A percentile compares a stretch with the other conserved stretches of the same genome.
Conservation (phyloP, 2,888 invertebrate genomes). For the Latheticus oryzae region DNA sequence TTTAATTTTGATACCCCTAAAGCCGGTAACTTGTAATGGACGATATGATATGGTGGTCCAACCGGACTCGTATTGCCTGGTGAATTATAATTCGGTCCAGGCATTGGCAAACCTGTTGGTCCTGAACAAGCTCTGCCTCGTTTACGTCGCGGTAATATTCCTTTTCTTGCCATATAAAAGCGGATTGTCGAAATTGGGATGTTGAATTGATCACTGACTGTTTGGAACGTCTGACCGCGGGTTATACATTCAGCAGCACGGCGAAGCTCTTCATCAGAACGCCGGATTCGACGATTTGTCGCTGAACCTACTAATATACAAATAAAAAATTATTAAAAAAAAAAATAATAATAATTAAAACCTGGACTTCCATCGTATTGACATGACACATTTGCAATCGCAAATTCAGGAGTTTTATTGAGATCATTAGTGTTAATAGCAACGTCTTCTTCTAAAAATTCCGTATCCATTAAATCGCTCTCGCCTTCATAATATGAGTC, state of each 20-base stretch:
- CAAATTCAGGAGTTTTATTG: slow-evolving; percentile 61
- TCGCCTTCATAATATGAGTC: slow-evolving; percentile 63
- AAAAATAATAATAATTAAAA: slow-evolving; percentile 47
- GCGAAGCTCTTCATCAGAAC: slow-evolving; percentile 81
- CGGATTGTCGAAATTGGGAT: slow-evolving; percentile 89
- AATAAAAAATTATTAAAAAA: too few relatives aligned
- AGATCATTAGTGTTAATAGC: slow-evolving; percentile 53
- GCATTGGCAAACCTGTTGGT: slow-evolving; percentile 62
- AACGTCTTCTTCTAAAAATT: slow-evolving; percentile 62
- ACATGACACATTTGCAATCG: slow-evolving; percentile 75
- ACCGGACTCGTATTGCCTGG: slow-evolving; percentile 73
- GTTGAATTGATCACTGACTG: slow-evolving; percentile 87
- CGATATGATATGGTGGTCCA: slow-evolving; percentile 80
- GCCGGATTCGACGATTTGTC: slow-evolving; percentile 71
- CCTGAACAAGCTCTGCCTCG: slow-evolving; percentile 75
- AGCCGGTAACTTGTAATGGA: slow-evolving; percentile 79
- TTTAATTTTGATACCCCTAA: slow-evolving; percentile 68
- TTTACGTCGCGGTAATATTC: slow-evolving; percentile 82
- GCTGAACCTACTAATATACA: slow-evolving; percentile 51
- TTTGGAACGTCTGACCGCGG: slow-evolving; percentile 89
- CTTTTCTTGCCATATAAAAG: slow-evolving; percentile 89
- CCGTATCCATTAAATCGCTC: slow-evolving; percentile 63
- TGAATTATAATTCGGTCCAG: slow-evolving; percentile 60
- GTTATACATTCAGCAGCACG: slow-evolving; percentile 88
- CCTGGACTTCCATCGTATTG: slow-evolving; percentile 69